phyloP scores from a whole-genome alignment of 1,140 invertebrate genomes.

The Ladona fulva region DNA sequence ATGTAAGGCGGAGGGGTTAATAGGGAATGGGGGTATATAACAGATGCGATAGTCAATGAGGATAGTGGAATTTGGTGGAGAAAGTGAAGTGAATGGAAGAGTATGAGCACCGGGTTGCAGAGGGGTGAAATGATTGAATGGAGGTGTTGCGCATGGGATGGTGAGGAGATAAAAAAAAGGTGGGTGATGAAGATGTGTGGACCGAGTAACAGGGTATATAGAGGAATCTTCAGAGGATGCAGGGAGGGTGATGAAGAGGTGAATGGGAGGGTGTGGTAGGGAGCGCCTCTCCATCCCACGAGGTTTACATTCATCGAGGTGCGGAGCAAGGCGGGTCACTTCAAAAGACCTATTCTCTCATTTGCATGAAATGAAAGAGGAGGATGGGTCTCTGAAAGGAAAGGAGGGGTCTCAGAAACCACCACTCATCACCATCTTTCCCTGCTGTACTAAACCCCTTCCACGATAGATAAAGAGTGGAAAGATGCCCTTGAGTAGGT shows the following conservation, averaged over 20 bases:
- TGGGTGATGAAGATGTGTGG: too few relatives aligned
- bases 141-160: neutral
- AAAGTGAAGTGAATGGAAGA: neutral
- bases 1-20: too few relatives aligned
- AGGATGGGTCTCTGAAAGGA: neutral
- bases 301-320: neutral
- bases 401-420: neutral
- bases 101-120: neutral
- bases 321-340: neutral
- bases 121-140: neutral
- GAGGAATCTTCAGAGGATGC: too few relatives aligned
- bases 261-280: neutral
- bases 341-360: slow-evolving; percentile 6
- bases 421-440: too few relatives aligned
- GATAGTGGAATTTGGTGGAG: neutral
- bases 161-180: too few relatives aligned
- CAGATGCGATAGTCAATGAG: too few relatives aligned
- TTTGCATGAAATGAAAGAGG: slow-evolving; percentile 1
- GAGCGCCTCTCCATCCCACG: neutral
- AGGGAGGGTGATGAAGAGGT: neutral
- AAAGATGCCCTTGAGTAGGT: too few relatives aligned
- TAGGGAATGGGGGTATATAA: too few relatives aligned
- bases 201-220: too few relatives aligned
- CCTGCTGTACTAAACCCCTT: too few relatives aligned
- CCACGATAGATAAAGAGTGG: too few relatives aligned